Percentiles rank a stretch among this genome's conserved stretches.
phyloP scores from a whole-genome alignment of 2,888 invertebrate genomes.

The Suillia variegata region DNA sequence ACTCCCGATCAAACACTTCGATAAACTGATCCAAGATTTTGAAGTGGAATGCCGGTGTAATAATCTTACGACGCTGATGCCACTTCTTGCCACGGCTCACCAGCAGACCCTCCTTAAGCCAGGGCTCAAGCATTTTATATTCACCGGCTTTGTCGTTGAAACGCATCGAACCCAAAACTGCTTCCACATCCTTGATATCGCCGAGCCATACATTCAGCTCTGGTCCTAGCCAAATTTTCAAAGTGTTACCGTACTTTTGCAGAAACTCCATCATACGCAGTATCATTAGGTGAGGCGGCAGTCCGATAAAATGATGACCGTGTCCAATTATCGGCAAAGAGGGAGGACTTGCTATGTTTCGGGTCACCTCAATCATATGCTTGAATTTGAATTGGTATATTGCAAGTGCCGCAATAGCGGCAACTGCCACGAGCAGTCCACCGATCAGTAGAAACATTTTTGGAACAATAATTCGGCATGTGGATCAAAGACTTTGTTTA shows the following conservation, averaged over 20 bases:
- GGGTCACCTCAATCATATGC: slow-evolving; percentile 43
- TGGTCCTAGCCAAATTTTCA: slow-evolving; percentile 55
- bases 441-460: slow-evolving; percentile 39
- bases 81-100: slow-evolving; percentile 61
- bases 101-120: slow-evolving; percentile 66
- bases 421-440: slow-evolving; percentile 24
- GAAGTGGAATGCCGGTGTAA: slow-evolving; percentile 83
- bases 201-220: slow-evolving; percentile 49
- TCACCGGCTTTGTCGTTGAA: slow-evolving; percentile 64
- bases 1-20: slow-evolving; percentile 71
- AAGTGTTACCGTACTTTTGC: slow-evolving; percentile 40
- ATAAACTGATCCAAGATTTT: slow-evolving; percentile 76
- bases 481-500: background rate
- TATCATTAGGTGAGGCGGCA: slow-evolving; percentile 55
- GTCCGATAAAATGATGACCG: slow-evolving; percentile 61
- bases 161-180: slow-evolving; percentile 51
- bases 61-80: slow-evolving; percentile 68
- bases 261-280: slow-evolving; percentile 54
- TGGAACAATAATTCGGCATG: background rate
- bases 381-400: slow-evolving; percentile 47
- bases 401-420: slow-evolving; percentile 30
- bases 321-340: slow-evolving; percentile 64
- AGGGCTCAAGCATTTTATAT: slow-evolving; percentile 62
- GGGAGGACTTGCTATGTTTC: slow-evolving; percentile 53
- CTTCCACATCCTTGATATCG: slow-evolving; percentile 51